Conservation (phyloP, 2,113 vertebrate species). For the Callopanchax toddi region DNA sequence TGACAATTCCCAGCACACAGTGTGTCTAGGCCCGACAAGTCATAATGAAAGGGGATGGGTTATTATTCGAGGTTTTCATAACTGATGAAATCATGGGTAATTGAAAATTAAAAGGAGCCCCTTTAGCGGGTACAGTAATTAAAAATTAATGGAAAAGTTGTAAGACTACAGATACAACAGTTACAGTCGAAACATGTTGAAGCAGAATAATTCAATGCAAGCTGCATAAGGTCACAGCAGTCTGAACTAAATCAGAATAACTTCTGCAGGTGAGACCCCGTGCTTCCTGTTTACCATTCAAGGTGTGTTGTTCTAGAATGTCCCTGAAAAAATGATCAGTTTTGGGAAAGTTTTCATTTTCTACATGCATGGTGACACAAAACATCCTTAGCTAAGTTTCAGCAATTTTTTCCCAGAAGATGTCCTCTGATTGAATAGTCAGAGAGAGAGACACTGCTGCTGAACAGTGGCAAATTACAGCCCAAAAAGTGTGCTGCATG, state of each 20-base stretch:
- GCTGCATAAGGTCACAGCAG: constrained; percentile 35
- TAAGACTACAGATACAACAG: constrained; percentile 32
- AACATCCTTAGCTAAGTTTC: no score
- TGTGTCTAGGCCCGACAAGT: constrained; percentile 37
- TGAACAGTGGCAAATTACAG: no score
- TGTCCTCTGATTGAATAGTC: no score
- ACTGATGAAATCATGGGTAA: constrained; percentile 57
- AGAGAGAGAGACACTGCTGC: no score
- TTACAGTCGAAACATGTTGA: constrained; percentile 50
- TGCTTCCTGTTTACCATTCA: no score
- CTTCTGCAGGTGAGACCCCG: no score
- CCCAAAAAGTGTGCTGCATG: no score
- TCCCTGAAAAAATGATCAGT: no score
- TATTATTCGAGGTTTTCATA: constrained; percentile 60
- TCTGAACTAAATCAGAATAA: constrained; percentile 34
- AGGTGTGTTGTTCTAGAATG: no score
- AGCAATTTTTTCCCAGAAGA: no score
- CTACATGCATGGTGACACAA: no score
- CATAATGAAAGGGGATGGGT: constrained; percentile 35
- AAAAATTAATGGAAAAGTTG: constrained; percentile 63
- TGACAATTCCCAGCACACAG: constrained; percentile 16
- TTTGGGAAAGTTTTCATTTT: no score
- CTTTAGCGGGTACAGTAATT: constrained; percentile 64
- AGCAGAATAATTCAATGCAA: constrained; percentile 53
- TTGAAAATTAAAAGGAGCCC: constrained; percentile 63